Percentiles rank a stretch among this genome's conserved stretches.
phyloP scores from a whole-genome alignment of 2,888 invertebrate genomes.

The Microdon myrmicae region DNA sequence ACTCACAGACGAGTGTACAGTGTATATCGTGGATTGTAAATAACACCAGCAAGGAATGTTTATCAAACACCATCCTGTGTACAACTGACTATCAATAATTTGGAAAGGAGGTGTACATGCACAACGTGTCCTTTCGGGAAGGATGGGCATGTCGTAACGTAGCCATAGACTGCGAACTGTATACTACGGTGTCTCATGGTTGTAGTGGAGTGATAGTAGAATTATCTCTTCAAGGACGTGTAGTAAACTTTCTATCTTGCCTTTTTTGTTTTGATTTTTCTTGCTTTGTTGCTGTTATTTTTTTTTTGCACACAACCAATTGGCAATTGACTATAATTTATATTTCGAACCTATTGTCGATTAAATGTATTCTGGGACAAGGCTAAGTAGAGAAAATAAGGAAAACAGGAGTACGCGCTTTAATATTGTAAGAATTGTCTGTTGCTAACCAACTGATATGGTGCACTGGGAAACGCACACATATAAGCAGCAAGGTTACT shows the following conservation, averaged over 20 bases:
- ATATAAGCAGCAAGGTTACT: slow-evolving; percentile 40
- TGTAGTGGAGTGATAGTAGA: slow-evolving; percentile 30
- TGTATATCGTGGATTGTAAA: no score
- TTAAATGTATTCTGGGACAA: no score
- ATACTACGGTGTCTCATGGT: slow-evolving; percentile 32
- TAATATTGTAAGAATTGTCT: slow-evolving; percentile 17
- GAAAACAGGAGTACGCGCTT: slow-evolving; percentile 3
- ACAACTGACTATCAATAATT: no score
- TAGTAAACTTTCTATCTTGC: slow-evolving; percentile 24
- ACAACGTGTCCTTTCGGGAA: slow-evolving; percentile 16
- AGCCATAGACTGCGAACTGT: slow-evolving; percentile 8
- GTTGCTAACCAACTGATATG: slow-evolving; percentile 45
- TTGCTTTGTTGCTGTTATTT: no score
- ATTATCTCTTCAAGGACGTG: slow-evolving; percentile 36
- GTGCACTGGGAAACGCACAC: slow-evolving; percentile 21
- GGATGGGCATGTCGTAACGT: not conserved
- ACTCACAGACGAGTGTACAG: no score
- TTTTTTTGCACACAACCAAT: no score
- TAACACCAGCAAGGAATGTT: no score
- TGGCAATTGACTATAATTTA: no score
- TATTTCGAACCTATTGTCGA: no score
- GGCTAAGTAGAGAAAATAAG: no score
- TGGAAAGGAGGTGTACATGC: slow-evolving; percentile 34
- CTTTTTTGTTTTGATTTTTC: no score
- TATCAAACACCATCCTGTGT: no score